phyloP scores from a whole-genome alignment of 2,888 invertebrate genomes.

The Cephus nigrinus region DNA sequence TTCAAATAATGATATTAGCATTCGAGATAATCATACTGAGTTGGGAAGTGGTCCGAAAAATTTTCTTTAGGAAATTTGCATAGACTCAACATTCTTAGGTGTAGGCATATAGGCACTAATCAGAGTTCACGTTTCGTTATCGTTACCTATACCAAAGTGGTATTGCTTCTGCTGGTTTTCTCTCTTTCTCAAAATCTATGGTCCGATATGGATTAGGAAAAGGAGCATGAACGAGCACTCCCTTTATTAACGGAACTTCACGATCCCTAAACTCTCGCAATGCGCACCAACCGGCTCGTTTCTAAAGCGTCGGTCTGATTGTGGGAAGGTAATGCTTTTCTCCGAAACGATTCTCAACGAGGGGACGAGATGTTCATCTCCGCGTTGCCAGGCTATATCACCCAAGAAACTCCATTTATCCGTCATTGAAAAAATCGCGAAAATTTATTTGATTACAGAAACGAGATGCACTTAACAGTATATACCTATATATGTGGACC shows the following conservation, averaged over 20 bases:
- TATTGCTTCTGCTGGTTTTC: background rate
- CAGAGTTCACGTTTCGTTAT: background rate
- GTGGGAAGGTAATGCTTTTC: background rate
- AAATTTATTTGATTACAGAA: background rate
- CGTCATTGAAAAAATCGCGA: background rate
- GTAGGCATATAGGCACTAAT: background rate
- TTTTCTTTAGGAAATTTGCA: background rate
- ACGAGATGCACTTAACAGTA: background rate
- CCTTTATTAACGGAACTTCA: background rate
- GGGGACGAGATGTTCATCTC: background rate
- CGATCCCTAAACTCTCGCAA: background rate
- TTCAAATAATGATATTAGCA: background rate
- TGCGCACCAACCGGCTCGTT: background rate
- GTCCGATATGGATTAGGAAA: background rate
- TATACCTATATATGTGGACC: background rate
- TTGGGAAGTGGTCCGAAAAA: background rate
- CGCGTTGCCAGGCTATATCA: background rate
- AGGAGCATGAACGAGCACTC: background rate
- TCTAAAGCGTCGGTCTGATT: background rate
- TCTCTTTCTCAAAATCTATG: background rate
- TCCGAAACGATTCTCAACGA: background rate
- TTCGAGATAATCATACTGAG: background rate
- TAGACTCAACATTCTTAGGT: background rate
- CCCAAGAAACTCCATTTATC: background rate
- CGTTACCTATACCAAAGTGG: background rate